These are phyloP conservation scores for Trissoscelio sp. DNA, from an alignment of 2,888 invertebrate genomes.

Conservation along the genomic window DNA sequence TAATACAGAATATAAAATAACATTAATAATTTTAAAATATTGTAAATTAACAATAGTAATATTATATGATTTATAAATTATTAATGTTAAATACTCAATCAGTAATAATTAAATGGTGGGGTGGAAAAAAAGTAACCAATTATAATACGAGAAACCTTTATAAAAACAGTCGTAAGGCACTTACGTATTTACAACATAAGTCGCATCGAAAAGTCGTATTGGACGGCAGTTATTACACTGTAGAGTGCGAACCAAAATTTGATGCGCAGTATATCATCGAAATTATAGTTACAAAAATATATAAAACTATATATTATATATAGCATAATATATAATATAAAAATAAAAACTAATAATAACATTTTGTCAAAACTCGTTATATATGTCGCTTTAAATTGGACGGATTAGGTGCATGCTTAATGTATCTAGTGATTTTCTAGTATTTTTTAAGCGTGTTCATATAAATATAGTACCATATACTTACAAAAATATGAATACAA, in stretches of 20 bases:
- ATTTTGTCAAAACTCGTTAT: background rate
- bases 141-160: constrained; percentile 53
- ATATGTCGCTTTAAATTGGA: constrained; percentile 18
- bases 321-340: constrained; percentile 37
- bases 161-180: constrained; percentile 66
- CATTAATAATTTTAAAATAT: too few relatives aligned
- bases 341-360: too few relatives aligned
- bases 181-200: constrained; percentile 64
- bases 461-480: constrained; percentile 18
- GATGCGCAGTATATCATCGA: too few relatives aligned
- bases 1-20: too few relatives aligned
- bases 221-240: too few relatives aligned
- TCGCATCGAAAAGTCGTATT: constrained; percentile 16
- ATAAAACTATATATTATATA: constrained; percentile 48
- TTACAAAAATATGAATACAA: background rate
- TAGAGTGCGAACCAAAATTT: too few relatives aligned
- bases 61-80: too few relatives aligned
- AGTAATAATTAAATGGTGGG: too few relatives aligned
- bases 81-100: too few relatives aligned
- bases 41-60: too few relatives aligned
- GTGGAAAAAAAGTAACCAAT: too few relatives aligned
- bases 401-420: constrained; percentile 33
- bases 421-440: too few relatives aligned
- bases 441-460: background rate
- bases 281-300: constrained; percentile 56